A percentile compares a stretch with the other conserved stretches of the same genome.
These are phyloP conservation scores for Zhuqinia jingwanae DNA, from an alignment of 2,888 invertebrate species.

Conservation along the genomic window DNA sequence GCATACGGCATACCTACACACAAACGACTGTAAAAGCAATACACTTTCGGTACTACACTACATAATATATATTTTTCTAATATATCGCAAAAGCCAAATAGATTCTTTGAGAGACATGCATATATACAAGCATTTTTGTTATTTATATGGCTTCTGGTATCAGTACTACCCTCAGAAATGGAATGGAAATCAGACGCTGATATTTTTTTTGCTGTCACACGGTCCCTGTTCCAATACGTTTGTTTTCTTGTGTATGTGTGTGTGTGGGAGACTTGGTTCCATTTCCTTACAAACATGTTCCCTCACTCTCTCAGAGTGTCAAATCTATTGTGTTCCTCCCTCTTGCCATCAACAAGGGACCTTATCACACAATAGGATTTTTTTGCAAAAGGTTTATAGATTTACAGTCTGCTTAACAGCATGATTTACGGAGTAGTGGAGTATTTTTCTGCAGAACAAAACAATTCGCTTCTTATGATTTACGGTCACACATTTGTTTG, in stretches of 20 bases:
- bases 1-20: no score
- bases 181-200: slow-evolving; percentile 20
- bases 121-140: slow-evolving; percentile 16
- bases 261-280: slow-evolving; percentile 11
- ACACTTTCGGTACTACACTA: not conserved
- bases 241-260: not conserved
- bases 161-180: not conserved
- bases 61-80: not conserved
- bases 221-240: slow-evolving; percentile 40
- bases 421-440: slow-evolving; percentile 43
- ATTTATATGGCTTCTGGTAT: not conserved
- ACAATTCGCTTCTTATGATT: slow-evolving; percentile 66
- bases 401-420: slow-evolving; percentile 52
- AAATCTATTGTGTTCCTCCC: slow-evolving; percentile 26
- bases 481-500: slow-evolving; percentile 70
- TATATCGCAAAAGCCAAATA: slow-evolving; percentile 30
- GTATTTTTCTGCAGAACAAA: slow-evolving; percentile 41
- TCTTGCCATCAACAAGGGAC: not conserved
- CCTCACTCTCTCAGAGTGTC: not conserved
- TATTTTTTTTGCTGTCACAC: slow-evolving; percentile 60
- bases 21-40: slow-evolving; percentile 33
- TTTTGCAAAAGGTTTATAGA: slow-evolving; percentile 32
- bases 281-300: not conserved
- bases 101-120: slow-evolving; percentile 24
- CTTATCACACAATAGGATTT: slow-evolving; percentile 1